Conservation (phyloP, 2,797 vertebrate species). For the Sebastolobus alascanus region DNA sequence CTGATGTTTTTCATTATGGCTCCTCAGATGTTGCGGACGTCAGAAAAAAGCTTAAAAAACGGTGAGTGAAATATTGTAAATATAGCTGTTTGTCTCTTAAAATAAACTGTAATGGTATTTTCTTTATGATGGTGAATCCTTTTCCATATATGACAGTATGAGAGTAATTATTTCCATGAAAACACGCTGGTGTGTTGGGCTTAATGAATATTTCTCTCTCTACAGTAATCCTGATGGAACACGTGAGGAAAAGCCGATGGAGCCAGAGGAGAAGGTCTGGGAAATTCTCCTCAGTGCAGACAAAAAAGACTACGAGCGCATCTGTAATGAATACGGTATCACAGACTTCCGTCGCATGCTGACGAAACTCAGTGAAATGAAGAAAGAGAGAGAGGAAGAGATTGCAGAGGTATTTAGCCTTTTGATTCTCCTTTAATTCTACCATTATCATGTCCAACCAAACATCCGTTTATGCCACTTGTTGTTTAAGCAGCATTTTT, state of each 20-base stretch:
- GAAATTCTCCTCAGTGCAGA: constrained; percentile 92
- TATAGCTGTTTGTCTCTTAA: neutral
- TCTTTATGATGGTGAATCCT: neutral
- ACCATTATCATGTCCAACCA: constrained; percentile 41
- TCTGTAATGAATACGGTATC: constrained; percentile 89
- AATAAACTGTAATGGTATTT: neutral
- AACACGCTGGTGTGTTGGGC: neutral
- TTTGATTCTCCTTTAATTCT: constrained; percentile 20
- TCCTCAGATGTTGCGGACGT: constrained; percentile 76
- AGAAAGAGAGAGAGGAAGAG: constrained; percentile 83
- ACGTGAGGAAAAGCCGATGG: constrained; percentile 73
- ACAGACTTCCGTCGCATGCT: constrained; percentile 93
- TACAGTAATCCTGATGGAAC: constrained; percentile 72
- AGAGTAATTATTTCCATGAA: neutral
- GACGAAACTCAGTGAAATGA: constrained; percentile 88
- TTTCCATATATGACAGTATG: neutral
- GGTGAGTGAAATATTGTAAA: constrained; percentile 77
- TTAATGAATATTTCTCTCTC: neutral
- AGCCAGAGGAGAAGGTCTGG: constrained; percentile 87
- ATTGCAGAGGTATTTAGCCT: constrained; percentile 83
- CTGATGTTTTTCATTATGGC: constrained; percentile 16
- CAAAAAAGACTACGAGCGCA: constrained; percentile 91
- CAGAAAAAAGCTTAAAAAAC: constrained; percentile 87
- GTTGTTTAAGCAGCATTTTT: neutral
- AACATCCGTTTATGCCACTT: neutral